Conservation (phyloP, 2,113 vertebrate species). For the Solenodon paradoxus region DNA sequence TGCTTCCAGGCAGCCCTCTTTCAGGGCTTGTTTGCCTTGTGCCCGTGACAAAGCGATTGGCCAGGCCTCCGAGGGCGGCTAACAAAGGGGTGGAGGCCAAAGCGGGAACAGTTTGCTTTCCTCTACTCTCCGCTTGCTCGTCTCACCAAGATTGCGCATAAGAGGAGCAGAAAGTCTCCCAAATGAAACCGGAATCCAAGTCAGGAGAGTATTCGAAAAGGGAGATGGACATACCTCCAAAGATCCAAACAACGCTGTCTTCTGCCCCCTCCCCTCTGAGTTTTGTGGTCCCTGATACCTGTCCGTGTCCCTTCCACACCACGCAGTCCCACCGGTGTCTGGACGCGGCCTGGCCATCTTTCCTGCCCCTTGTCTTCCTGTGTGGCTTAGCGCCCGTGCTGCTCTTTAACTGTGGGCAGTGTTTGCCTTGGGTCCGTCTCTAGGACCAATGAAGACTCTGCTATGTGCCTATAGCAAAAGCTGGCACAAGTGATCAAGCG, state of each 20-base stretch:
- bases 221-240: background rate
- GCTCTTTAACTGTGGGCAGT: background rate
- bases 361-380: background rate
- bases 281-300: background rate
- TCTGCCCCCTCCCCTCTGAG: background rate
- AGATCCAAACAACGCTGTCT: background rate
- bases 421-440: background rate
- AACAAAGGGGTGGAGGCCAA: background rate
- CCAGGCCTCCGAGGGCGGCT: background rate
- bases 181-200: background rate
- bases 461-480: background rate
- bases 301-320: background rate
- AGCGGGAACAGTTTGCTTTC: background rate
- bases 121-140: background rate
- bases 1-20: background rate
- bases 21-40: background rate
- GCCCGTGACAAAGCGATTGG: background rate
- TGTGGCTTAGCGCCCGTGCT: background rate
- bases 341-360: background rate
- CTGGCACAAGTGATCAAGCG: background rate
- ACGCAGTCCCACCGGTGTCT: background rate
- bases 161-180: background rate
- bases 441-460: background rate
- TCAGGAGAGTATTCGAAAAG: background rate
- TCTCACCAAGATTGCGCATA: background rate